Evolutionary conservation across 1,140 invertebrate species (phyloP).

Genomic region (Cydia strobilella): DNA sequence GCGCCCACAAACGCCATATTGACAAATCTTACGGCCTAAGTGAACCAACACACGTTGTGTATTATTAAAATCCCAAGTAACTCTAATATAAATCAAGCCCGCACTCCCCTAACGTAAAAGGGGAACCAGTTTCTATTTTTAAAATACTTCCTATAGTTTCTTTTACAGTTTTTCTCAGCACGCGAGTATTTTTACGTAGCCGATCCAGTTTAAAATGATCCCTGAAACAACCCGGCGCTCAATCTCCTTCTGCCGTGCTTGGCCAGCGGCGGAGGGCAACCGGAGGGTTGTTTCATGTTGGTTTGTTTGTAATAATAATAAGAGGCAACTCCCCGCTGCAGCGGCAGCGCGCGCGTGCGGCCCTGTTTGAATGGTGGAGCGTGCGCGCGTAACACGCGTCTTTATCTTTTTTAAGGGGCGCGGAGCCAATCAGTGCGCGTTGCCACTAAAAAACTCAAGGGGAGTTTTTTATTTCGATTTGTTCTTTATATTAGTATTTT

Average conservation of each 20-base stretch:
- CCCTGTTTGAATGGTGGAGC: slow-evolving; percentile 65
- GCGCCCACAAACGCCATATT: slow-evolving; percentile 72
- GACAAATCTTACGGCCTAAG: slow-evolving; percentile 77
- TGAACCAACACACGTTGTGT: slow-evolving; percentile 74
- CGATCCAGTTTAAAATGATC: slow-evolving; percentile 51
- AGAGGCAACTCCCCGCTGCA: slow-evolving; percentile 59
- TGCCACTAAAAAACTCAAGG: slow-evolving; percentile 55
- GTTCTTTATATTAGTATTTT: slow-evolving; percentile 34
- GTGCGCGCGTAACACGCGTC: slow-evolving; percentile 60
- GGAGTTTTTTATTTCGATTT: slow-evolving; percentile 53
- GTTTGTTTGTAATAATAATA: slow-evolving; percentile 61
- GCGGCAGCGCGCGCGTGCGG: slow-evolving; percentile 62
- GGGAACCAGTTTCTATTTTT: slow-evolving; percentile 70
- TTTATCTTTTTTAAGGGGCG: slow-evolving; percentile 72
- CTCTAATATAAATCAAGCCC: slow-evolving; percentile 72
- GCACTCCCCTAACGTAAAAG: slow-evolving; percentile 66
- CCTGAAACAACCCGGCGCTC: slow-evolving; percentile 33
- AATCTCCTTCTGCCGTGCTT: neutral
- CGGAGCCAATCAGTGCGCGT: slow-evolving; percentile 59
- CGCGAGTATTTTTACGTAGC: slow-evolving; percentile 62
- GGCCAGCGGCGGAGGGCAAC: slow-evolving; percentile 33
- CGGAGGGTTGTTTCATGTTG: slow-evolving; percentile 59
- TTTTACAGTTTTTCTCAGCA: slow-evolving; percentile 75
- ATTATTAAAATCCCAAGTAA: slow-evolving; percentile 78
- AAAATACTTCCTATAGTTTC: slow-evolving; percentile 72